These are phyloP conservation scores for Zenarchopterus dispar DNA, from an alignment of 2,797 vertebrate genomes.

Conservation along the genomic window DNA sequence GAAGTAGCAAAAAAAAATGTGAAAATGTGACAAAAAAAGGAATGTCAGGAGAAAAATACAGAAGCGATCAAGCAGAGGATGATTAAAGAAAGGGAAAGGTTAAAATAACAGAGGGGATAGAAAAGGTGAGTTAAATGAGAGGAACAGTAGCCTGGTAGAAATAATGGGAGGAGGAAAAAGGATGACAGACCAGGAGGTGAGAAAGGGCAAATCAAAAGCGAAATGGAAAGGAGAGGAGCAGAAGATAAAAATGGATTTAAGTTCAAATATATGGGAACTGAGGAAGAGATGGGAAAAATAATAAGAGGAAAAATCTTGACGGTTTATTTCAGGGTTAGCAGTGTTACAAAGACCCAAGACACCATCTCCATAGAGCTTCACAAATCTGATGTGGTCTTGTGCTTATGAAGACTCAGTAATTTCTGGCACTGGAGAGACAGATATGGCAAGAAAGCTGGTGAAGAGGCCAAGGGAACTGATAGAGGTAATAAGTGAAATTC, in stretches of 20 bases:
- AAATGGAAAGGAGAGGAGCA: constrained; percentile 36
- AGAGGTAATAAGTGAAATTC: constrained; percentile 34
- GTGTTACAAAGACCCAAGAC: constrained; percentile 53
- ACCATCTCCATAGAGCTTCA: constrained; percentile 43
- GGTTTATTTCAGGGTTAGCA: constrained; percentile 64
- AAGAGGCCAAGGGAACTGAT: constrained; percentile 30
- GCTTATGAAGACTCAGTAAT: constrained; percentile 50
- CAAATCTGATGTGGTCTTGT: constrained; percentile 49
- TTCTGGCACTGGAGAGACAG: constrained; percentile 42
- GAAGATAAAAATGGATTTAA: constrained; percentile 56
- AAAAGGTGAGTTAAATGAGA: constrained; percentile 22
- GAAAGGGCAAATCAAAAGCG: constrained; percentile 52
- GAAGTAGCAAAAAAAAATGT: not conserved
- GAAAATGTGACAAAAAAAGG: constrained; percentile 16
- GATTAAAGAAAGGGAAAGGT: constrained; percentile 25
- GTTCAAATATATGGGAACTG: constrained; percentile 38
- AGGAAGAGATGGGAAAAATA: constrained; percentile 37
- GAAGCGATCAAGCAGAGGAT: constrained; percentile 10
- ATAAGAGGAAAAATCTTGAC: constrained; percentile 36
- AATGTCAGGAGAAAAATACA: constrained; percentile 9
- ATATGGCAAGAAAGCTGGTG: constrained; percentile 25
- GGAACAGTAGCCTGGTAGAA: constrained; percentile 18
- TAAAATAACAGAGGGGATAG: constrained; percentile 27
- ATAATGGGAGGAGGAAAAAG: constrained; percentile 34
- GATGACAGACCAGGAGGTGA: constrained; percentile 42